Base-by-base conservation (phyloP, 2,797 vertebrate species). In the Lerista edwardsae region DNA sequence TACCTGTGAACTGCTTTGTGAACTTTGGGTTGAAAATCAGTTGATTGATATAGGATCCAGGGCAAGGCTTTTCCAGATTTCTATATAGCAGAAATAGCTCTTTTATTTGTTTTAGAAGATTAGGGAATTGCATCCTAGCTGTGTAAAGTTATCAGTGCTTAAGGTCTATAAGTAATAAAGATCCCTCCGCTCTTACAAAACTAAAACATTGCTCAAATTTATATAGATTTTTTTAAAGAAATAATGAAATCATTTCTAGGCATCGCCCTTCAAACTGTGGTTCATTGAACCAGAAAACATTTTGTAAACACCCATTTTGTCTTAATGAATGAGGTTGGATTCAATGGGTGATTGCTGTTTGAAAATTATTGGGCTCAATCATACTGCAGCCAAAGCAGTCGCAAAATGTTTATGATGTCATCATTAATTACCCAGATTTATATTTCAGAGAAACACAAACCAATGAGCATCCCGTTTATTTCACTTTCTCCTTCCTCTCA, bases 401-500 rank as follows among this genome's bases (percentile, higher is more conserved):
- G 86, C 57, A 94, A 89, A 93, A 78, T 0, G 21, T 39, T 94
- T 93, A 84, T 91, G 80, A 92, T 90, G 86, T 88, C 93, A 91
- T 84, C 75, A 82, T 74, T 86, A 93, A 92, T 90, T 84, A 93
- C 39, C 82, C 75, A 62, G 65, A 89, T 92, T 94, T 91, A 92
- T 84, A 73, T 85, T 93, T 93, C 84, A 81, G 95, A 94, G 93
- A 80, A 84, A 93, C 95, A 93, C 87, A 84, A 90, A 94, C 95
- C 93, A 88, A 95, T 91, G 90, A 93, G 86, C 90, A 88, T 90
- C 91, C 89, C 83, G 74, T 95, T 94, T 94, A 94, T 94, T 96
- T 92, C 92, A 91, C 75, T 89, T 95, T 89, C 83, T 87, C 84
- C 87, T 91, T 94, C 74, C 77, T 87, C 85, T 86, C 83, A 88